Evolutionary conservation across 1,140 invertebrate species (phyloP).

Genomic region (Lordiphosa mommai): DNA sequence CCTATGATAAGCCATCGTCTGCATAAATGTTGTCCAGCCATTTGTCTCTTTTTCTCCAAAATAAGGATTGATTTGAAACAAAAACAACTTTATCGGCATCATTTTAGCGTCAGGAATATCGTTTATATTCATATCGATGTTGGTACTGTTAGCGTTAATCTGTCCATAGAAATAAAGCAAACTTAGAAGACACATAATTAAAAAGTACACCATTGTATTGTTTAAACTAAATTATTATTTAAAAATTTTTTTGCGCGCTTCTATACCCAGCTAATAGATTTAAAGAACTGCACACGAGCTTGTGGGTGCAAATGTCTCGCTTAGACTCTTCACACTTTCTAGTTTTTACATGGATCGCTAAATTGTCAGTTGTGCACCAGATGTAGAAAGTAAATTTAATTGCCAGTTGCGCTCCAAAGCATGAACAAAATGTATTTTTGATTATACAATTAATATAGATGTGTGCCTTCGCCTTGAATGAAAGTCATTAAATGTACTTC

Average conservation of each 20-base stretch:
- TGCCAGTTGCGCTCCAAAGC: too few relatives aligned
- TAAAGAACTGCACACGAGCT: not conserved
- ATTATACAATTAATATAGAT: too few relatives aligned
- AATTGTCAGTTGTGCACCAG: slow-evolving; percentile 1
- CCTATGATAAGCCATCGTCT: slow-evolving; percentile 10
- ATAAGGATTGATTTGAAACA: not conserved
- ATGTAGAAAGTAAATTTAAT: too few relatives aligned
- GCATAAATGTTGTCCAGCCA: not conserved
- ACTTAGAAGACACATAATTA: not conserved
- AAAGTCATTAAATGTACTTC: too few relatives aligned
- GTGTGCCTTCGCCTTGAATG: too few relatives aligned
- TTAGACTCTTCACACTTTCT: slow-evolving; percentile 3
- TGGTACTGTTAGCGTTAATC: not conserved
- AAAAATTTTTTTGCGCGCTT: not conserved
- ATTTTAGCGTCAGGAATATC: slow-evolving; percentile 7
- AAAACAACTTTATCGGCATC: slow-evolving; percentile 10
- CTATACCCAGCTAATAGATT: not conserved
- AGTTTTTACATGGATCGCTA: not conserved
- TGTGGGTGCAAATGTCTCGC: not conserved
- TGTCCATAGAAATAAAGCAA: not conserved
- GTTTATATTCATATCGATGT: slow-evolving; percentile 2
- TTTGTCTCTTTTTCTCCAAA: not conserved
- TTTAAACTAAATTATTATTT: not conserved
- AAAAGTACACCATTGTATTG: not conserved
- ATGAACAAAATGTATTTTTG: too few relatives aligned